phyloP scores from a whole-genome alignment of 2,797 vertebrate species.

The Acridotheres tristis region DNA sequence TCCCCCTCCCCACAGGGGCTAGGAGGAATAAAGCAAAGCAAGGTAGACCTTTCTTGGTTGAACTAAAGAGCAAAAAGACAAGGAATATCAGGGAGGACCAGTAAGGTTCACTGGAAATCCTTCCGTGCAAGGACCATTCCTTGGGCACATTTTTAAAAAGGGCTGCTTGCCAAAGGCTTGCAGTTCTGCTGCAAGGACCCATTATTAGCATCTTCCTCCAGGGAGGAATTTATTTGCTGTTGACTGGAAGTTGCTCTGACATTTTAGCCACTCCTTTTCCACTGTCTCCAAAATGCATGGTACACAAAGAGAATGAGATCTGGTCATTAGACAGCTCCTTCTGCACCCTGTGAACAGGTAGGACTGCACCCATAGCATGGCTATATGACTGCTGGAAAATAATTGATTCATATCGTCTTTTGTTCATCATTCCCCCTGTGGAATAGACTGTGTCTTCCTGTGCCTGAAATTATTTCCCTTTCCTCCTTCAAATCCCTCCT shows the following conservation, averaged over 20 bases:
- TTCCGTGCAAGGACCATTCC: neutral
- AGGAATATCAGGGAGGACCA: neutral
- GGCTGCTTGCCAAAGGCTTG: neutral
- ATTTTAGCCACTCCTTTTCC: conserved; percentile 14
- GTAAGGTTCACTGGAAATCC: neutral
- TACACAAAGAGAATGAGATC: neutral
- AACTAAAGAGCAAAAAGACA: neutral
- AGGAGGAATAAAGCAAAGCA: neutral
- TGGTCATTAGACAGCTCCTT: neutral
- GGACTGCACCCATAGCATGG: neutral
- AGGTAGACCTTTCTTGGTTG: neutral
- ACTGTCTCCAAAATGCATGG: neutral
- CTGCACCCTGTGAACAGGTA: neutral
- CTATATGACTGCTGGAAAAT: conserved; percentile 3
- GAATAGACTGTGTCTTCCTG: neutral
- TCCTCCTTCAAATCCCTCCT: neutral
- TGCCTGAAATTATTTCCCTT: neutral
- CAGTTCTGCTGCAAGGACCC: neutral
- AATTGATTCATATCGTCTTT: neutral
- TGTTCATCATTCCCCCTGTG: neutral
- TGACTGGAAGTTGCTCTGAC: conserved; percentile 18
- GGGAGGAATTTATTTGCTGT: conserved; percentile 4
- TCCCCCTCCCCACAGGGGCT: neutral
- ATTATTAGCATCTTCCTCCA: conserved; percentile 30
- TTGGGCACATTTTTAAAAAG: neutral